Conservation (phyloP, 2,888 invertebrate genomes). For the Athrips mouffetella region DNA sequence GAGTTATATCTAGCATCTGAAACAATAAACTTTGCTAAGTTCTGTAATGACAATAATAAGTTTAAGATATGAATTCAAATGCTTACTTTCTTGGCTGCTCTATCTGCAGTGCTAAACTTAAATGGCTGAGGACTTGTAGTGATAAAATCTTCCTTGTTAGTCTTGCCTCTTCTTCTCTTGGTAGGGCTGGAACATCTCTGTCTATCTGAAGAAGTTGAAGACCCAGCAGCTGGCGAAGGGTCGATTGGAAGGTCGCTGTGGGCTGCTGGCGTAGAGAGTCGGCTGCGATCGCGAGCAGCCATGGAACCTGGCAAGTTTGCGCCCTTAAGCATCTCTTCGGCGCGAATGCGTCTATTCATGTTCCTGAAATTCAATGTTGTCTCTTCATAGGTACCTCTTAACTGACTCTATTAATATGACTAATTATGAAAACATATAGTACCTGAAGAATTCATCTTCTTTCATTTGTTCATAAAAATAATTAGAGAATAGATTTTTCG, state of each 20-base stretch:
- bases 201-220: slow-evolving; percentile 52
- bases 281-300: slow-evolving; percentile 80
- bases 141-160: slow-evolving; percentile 64
- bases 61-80: neutral
- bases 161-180: slow-evolving; percentile 50
- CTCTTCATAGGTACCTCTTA: neutral
- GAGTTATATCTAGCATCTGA: slow-evolving; percentile 61
- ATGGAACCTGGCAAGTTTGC: slow-evolving; percentile 83
- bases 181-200: slow-evolving; percentile 52
- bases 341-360: slow-evolving; percentile 82
- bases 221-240: slow-evolving; percentile 58
- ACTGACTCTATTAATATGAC: too few relatives aligned
- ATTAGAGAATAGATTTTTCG: slow-evolving; percentile 83
- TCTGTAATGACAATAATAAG: neutral
- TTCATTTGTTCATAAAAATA: slow-evolving; percentile 84
- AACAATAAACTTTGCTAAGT: slow-evolving; percentile 22
- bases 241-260: slow-evolving; percentile 70
- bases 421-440: slow-evolving; percentile 21
- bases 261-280: slow-evolving; percentile 65
- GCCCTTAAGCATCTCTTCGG: slow-evolving; percentile 82
- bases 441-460: slow-evolving; percentile 86
- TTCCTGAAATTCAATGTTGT: slow-evolving; percentile 51
- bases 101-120: slow-evolving; percentile 71
- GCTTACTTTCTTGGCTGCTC: slow-evolving; percentile 62
- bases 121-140: slow-evolving; percentile 75